These are phyloP conservation scores for Megaceryle torquata DNA, from an alignment of 2,113 vertebrate genomes.

Conservation along the genomic window DNA sequence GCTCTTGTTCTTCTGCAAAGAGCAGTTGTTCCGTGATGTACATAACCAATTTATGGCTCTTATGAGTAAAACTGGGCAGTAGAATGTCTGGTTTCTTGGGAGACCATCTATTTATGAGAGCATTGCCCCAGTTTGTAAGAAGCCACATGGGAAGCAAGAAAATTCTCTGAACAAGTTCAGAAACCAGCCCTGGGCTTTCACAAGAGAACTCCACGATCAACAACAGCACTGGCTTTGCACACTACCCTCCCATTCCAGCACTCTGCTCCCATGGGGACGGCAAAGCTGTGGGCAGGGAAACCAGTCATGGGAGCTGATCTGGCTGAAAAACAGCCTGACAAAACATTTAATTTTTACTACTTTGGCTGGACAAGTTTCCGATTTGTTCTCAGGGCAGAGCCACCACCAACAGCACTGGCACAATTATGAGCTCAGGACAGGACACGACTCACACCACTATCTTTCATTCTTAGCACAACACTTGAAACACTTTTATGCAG, in stretches of 20 bases:
- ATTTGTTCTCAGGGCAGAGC: not conserved
- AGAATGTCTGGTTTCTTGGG: not conserved
- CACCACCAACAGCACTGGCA: not conserved
- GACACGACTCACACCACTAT: not conserved
- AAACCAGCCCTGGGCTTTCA: not conserved
- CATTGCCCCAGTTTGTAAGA: not conserved
- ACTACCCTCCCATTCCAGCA: not conserved
- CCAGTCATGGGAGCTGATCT: not conserved
- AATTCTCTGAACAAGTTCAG: not conserved
- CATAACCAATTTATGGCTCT: not conserved
- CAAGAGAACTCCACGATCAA: not conserved
- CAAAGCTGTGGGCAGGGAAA: not conserved
- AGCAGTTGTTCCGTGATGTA: not conserved
- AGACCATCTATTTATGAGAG: not conserved
- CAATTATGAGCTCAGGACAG: not conserved
- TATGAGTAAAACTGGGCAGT: not conserved
- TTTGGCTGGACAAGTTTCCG: not conserved
- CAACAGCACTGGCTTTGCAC: rapidly evolving
- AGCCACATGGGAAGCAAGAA: not conserved
- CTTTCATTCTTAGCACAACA: not conserved
- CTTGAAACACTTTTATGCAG: not conserved
- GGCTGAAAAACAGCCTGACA: not conserved
- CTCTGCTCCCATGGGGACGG: not conserved
- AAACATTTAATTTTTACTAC: not conserved
- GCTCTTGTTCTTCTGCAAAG: not conserved